Evolutionary conservation across 2,797 vertebrate species (phyloP), one percentile per base, ranked within the genome.

Genomic region (Orientallactaga sibirica): DNA sequence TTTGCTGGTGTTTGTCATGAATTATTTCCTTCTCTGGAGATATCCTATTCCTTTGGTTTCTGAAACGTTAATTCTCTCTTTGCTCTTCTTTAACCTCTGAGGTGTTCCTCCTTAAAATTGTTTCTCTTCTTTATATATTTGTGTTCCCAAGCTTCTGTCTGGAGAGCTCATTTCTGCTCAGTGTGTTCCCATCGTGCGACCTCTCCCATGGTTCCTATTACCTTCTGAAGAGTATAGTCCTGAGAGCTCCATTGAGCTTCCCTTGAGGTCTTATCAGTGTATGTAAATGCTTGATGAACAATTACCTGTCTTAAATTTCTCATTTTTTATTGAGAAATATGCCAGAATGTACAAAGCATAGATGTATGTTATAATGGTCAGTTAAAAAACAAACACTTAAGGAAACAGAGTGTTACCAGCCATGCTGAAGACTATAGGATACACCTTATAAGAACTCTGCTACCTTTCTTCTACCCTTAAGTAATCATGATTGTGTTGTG

Each of bases 11-110:
- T 85, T 86, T 73, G 87, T 62, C 19, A 29, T 62, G 87, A 22
- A 41, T 68, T 48, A 37, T 66, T 48, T 29, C 64, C 64, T 89
- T 22, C 19, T 73, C 64, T 58, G 55, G 55, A 81, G 48, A 81
- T 55, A n/a, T 75, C 67, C 84, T 77, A 14, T 67, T 80, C n/a
- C 29, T 68, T 73, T 68, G 71, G 25, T 67, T 91, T 75, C 79
- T 48, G 62, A 41, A 78, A 62, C 37, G 84, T 41, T 68, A 74
- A 12, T 18, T 64, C 43, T 64, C 43, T 68, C 3, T 88, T 70
- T 55, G n/a, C 52, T 87, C 16, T 91, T 85, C 43, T 71, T 14
- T 62, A 37, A 0, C n/a, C 43, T 48, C 62, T 76, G 68, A 22
- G 33, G 48, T n/a, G 37, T 29, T 55, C 37, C 14, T 61, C 62